phyloP scores from a whole-genome alignment of 2,888 invertebrate genomes.

The Drosophila setosimentum region DNA sequence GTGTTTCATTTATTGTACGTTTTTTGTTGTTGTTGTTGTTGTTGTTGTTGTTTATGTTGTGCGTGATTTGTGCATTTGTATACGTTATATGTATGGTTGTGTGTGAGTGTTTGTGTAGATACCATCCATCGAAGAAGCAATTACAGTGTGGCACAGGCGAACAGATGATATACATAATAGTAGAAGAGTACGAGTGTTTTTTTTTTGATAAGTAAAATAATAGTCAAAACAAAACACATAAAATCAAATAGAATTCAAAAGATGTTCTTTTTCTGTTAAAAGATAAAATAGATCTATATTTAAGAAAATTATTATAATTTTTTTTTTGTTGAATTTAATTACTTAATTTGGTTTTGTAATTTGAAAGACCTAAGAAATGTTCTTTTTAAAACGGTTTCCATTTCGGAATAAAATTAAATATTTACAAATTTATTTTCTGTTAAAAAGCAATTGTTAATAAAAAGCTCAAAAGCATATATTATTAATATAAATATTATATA shows the following conservation, averaged over 20 bases:
- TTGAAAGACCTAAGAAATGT: slow-evolving; percentile 7
- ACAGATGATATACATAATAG: slow-evolving; percentile 84
- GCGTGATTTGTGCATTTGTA: slow-evolving; percentile 26
- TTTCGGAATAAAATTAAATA: slow-evolving; percentile 10
- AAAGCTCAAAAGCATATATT: slow-evolving; percentile 30
- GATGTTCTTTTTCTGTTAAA: slow-evolving; percentile 14
- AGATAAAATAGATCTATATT: slow-evolving; percentile 13
- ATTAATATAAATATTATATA: slow-evolving; percentile 8
- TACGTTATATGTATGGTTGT: slow-evolving; percentile 17
- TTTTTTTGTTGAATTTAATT: neutral
- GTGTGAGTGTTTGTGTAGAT: slow-evolving; percentile 57
- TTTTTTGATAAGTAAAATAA: slow-evolving; percentile 65
- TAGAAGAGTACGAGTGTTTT: slow-evolving; percentile 76
- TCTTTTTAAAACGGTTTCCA: neutral
- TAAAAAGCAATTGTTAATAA: slow-evolving; percentile 36
- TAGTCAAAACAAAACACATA: slow-evolving; percentile 39
- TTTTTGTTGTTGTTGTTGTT: slow-evolving; percentile 14
- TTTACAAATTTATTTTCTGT: slow-evolving; percentile 13
- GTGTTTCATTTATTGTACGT: slow-evolving; percentile 4
- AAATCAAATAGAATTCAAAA: slow-evolving; percentile 52
- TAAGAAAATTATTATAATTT: neutral
- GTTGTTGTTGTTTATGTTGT: slow-evolving; percentile 9
- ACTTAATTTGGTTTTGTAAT: neutral
- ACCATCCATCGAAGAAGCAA: slow-evolving; percentile 84
- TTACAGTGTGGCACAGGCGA: slow-evolving; percentile 83